Evolutionary conservation across 2,797 vertebrate species (phyloP).

Genomic region (Notamacropus eugenii): DNA sequence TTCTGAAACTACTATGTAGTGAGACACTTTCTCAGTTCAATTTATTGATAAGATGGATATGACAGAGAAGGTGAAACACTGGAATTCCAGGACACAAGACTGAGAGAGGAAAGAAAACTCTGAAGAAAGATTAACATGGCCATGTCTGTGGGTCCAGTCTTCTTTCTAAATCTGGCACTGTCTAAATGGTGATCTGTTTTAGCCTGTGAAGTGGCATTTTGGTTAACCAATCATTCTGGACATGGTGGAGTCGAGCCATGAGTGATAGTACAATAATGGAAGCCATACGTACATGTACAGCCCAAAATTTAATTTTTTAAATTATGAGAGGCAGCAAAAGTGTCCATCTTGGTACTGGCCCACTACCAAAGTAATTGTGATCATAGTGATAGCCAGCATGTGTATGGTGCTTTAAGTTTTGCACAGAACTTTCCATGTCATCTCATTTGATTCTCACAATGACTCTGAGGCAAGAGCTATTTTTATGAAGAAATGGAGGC

Average conservation of each 20-base stretch:
- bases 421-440: not conserved
- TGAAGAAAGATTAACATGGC: not conserved
- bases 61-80: not conserved
- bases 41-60: not conserved
- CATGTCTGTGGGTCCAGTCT: not conserved
- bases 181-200: not conserved
- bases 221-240: not conserved
- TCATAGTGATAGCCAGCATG: not conserved
- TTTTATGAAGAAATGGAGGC: not conserved
- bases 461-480: not conserved
- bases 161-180: not conserved
- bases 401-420: not conserved
- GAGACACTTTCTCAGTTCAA: not conserved
- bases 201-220: not conserved
- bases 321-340: not conserved
- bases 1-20: not conserved
- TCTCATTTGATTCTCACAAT: not conserved
- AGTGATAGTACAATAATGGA: not conserved
- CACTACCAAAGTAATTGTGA: not conserved
- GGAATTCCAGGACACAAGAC: not conserved
- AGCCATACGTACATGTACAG: not conserved
- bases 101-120: not conserved
- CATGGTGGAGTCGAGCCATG: not conserved
- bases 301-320: not conserved
- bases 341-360: not conserved